phyloP scores from a whole-genome alignment of 1,140 invertebrate genomes.

The Dinoponera quadriceps region DNA sequence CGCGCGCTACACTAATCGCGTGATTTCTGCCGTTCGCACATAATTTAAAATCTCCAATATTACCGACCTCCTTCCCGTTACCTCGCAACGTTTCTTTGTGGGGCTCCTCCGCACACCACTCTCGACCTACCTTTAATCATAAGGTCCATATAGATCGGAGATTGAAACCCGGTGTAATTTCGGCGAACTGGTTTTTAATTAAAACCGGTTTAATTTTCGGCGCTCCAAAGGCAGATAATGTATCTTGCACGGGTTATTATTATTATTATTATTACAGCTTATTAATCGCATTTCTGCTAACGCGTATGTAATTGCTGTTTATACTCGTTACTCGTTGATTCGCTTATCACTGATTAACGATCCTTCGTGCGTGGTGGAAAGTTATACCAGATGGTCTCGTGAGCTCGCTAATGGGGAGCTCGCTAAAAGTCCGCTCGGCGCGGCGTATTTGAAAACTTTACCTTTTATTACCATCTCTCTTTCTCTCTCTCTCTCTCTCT shows the following conservation, averaged over 20 bases:
- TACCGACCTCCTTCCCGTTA: not conserved
- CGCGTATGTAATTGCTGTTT: too few relatives aligned
- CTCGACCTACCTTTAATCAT: too few relatives aligned
- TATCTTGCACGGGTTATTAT: not conserved
- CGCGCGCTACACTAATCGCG: slow-evolving; percentile 30
- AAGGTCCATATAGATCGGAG: too few relatives aligned
- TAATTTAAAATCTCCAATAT: slow-evolving; percentile 40
- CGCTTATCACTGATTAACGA: not conserved
- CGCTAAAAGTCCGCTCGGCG: not conserved
- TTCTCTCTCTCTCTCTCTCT: too few relatives aligned
- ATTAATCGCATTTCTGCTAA: not conserved
- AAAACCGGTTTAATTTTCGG: not conserved
- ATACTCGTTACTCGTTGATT: not conserved
- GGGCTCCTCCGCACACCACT: too few relatives aligned
- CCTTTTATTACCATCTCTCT: slow-evolving; percentile 23
- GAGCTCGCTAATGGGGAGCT: not conserved
- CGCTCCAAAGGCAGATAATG: not conserved
- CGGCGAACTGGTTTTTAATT: not conserved
- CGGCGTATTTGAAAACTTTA: slow-evolving; percentile 36
- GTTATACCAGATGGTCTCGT: not conserved
- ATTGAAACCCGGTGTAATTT: too few relatives aligned
- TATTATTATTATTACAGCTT: not conserved
- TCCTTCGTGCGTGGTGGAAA: not conserved
- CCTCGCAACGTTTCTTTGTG: not conserved
- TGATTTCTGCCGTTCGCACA: not conserved